A percentile compares a stretch with the other conserved stretches of the same genome.
These are phyloP conservation scores for Hypomecis atomaria DNA, from an alignment of 2,888 invertebrate species.

Conservation along the genomic window DNA sequence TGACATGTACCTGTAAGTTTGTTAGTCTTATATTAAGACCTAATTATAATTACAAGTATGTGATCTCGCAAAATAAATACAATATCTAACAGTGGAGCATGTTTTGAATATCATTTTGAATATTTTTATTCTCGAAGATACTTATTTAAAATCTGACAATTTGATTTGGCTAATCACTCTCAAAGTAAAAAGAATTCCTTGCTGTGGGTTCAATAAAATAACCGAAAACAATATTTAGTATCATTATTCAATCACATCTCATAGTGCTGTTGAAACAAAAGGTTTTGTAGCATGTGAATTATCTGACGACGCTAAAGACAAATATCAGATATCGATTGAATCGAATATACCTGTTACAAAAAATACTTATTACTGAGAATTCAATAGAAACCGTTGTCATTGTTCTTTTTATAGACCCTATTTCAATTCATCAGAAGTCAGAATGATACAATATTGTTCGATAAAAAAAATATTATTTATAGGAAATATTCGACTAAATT, in stretches of 20 bases:
- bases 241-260: background rate
- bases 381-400: conserved; percentile 34
- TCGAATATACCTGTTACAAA: conserved; percentile 38
- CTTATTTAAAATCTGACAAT: too few relatives aligned
- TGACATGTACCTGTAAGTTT: too few relatives aligned
- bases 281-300: conserved; percentile 7
- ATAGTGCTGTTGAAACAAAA: background rate
- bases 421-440: background rate
- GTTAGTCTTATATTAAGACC: too few relatives aligned
- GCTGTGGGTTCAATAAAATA: too few relatives aligned
- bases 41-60: too few relatives aligned
- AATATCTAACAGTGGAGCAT: too few relatives aligned
- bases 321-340: conserved; percentile 44
- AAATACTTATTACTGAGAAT: conserved; percentile 14
- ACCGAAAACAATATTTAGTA: too few relatives aligned
- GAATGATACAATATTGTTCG: background rate
- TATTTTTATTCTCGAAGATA: too few relatives aligned
- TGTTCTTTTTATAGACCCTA: conserved; percentile 38
- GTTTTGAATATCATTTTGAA: too few relatives aligned
- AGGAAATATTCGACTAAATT: background rate
- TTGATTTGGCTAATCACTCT: too few relatives aligned
- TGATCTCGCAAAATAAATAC: too few relatives aligned
- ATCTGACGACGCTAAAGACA: conserved; percentile 37
- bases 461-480: background rate
- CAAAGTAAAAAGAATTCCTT: too few relatives aligned